Evolutionary conservation across 1,140 invertebrate species (phyloP).

Genomic region (Archivesica marissinica): DNA sequence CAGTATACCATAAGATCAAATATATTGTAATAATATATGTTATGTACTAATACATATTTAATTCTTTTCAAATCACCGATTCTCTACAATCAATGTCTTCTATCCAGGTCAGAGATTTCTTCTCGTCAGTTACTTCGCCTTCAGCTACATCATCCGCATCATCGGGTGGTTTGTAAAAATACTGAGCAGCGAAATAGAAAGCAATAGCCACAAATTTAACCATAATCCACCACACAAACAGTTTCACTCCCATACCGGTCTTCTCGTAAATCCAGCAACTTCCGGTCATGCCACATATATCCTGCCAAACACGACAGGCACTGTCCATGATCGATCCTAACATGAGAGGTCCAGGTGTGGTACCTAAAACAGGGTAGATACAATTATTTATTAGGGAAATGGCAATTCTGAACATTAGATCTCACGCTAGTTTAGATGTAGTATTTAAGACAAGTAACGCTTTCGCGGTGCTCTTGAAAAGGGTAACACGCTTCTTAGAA

Average conservation of each 20-base stretch:
- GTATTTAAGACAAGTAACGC: too few relatives aligned
- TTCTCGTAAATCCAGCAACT: conserved; percentile 84
- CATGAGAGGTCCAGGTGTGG: conserved; percentile 83
- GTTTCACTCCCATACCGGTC: conserved; percentile 76
- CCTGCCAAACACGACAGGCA: conserved; percentile 83
- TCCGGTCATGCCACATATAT: conserved; percentile 78
- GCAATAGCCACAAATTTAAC: conserved; percentile 61
- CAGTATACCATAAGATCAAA: too few relatives aligned
- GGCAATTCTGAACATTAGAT: too few relatives aligned
- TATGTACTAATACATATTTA: too few relatives aligned
- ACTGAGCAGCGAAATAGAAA: conserved; percentile 69
- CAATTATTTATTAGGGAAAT: too few relatives aligned
- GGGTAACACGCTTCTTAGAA: too few relatives aligned
- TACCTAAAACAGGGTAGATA: conserved; percentile 74
- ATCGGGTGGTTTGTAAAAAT: conserved; percentile 67
- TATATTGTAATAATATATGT: too few relatives aligned
- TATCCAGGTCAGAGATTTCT: background rate
- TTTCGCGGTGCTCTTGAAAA: too few relatives aligned
- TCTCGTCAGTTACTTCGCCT: background rate
- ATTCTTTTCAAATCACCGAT: conserved; percentile 31
- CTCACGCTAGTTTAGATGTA: too few relatives aligned
- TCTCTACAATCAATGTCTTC: conserved; percentile 20
- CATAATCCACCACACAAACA: conserved; percentile 73
- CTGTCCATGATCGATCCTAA: conserved; percentile 81
- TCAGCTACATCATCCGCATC: background rate